Evolutionary conservation across 2,888 invertebrate genomes (phyloP).

Genomic region (Salticus scenicus): DNA sequence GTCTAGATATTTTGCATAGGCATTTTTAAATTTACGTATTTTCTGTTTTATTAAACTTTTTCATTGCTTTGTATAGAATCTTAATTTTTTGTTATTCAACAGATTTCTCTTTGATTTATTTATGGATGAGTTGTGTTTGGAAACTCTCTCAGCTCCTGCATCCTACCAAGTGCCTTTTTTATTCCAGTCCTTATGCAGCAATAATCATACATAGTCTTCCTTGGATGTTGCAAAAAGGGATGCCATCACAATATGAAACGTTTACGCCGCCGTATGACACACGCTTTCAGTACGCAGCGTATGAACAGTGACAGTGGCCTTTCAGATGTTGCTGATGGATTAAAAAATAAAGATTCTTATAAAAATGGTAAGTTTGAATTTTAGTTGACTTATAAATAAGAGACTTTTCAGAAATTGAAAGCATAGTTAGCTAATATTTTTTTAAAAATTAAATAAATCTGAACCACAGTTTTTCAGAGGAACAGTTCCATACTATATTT

Average conservation of each 20-base stretch:
- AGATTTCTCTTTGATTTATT: background rate
- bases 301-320: slow-evolving; percentile 61
- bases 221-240: background rate
- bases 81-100: too few relatives aligned
- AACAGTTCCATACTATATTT: too few relatives aligned
- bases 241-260: slow-evolving; percentile 52
- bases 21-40: too few relatives aligned
- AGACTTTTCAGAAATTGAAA: too few relatives aligned
- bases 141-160: background rate
- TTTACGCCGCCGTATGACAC: slow-evolving; percentile 62
- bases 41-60: too few relatives aligned
- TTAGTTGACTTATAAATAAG: too few relatives aligned
- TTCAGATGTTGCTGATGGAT: slow-evolving; percentile 58
- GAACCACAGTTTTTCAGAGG: too few relatives aligned
- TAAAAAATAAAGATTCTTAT: slow-evolving; percentile 73
- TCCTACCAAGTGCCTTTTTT: slow-evolving; percentile 51
- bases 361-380: slow-evolving; percentile 72
- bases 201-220: slow-evolving; percentile 19
- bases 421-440: too few relatives aligned
- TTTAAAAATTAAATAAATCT: too few relatives aligned
- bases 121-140: background rate
- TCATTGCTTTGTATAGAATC: too few relatives aligned
- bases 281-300: slow-evolving; percentile 50
- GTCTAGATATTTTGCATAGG: too few relatives aligned
- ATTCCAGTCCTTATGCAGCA: slow-evolving; percentile 38